Conservation (phyloP, 2,797 vertebrate genomes). For the Macrochelys suwanniensis region DNA sequence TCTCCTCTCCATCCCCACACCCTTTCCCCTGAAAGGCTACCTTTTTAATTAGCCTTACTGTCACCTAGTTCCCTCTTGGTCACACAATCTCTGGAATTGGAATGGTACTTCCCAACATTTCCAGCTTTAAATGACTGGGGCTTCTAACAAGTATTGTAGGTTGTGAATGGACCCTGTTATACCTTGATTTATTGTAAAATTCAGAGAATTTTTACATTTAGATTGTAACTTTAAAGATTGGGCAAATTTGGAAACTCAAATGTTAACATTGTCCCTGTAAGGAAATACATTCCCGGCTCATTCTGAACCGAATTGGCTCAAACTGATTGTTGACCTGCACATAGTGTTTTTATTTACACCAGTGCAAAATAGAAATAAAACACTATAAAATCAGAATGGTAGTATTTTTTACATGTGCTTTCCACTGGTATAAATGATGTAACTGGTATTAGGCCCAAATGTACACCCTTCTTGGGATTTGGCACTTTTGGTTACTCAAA, state of each 20-base stretch:
- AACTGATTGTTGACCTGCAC: neutral
- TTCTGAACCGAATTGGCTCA: neutral
- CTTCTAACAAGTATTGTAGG: neutral
- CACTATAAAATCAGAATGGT: neutral
- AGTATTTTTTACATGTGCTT: neutral
- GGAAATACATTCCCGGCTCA: accelerated
- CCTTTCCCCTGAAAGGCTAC: neutral
- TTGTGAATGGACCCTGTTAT: neutral
- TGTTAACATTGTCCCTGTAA: neutral
- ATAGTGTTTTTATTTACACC: neutral
- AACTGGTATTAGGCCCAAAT: neutral
- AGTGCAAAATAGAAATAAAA: neutral
- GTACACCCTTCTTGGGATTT: neutral
- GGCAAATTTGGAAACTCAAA: neutral
- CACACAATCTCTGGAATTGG: neutral
- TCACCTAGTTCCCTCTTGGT: neutral
- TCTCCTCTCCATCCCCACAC: too few relatives aligned
- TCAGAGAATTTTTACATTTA: neutral
- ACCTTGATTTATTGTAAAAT: constrained; percentile 34
- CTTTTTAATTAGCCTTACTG: neutral
- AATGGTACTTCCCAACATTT: constrained; percentile 2
- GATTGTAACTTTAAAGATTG: neutral
- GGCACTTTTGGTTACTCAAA: neutral
- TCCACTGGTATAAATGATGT: neutral
- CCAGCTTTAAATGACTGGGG: constrained; percentile 2